Evolutionary conservation across 1,140 invertebrate genomes (phyloP), one percentile per base, ranked within the genome.

Genomic region (Rhagoletis zephyria): DNA sequence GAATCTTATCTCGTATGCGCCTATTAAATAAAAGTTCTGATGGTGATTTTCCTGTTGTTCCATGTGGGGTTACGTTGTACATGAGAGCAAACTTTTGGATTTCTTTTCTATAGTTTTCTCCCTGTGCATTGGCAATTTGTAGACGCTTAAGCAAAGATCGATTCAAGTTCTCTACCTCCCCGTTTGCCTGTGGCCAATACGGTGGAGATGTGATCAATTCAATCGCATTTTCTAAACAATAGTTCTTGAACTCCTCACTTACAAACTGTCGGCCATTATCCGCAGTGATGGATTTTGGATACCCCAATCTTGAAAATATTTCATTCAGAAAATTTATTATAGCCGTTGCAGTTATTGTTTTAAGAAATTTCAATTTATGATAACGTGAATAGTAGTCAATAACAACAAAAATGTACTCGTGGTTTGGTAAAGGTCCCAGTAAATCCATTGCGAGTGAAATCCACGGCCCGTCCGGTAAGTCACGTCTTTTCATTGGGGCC

Each of bases 381-480:
- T 89, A 91, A 14, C 89, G 74, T 0, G 88, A 86, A 85, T 88
- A 90, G 51, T 90, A 90, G 86, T 89, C 87, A 42, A 89, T 87
- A 14, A 89, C 70, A 5, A 30, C 30, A 30, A 30, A 30, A 30
- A 30, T 30, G 30, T 30, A 30, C 30, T 30, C 30, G 30, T 30
- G 30, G 30, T 30, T 30, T 30, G 30, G 30, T 30, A 30, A 30
- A 30, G 30, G 30, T 30, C 30, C 30, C 12, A 93, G 67, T 56
- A 93, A 89, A 87, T 93, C 92, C 7, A 93, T 88, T 2, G 89
- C 90, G 56, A 93, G 77, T 65, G 92, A 90, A 67, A 90, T 67
- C 92, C 93, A 93, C 2, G 92, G 91, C 30, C 90, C 85, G 12
- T 64, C 56, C 6, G 92, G 91, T 51, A 93, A 89, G 56, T 89